These are phyloP conservation scores for Delia radicum DNA, from an alignment of 1,140 invertebrate species.

Conservation along the genomic window DNA sequence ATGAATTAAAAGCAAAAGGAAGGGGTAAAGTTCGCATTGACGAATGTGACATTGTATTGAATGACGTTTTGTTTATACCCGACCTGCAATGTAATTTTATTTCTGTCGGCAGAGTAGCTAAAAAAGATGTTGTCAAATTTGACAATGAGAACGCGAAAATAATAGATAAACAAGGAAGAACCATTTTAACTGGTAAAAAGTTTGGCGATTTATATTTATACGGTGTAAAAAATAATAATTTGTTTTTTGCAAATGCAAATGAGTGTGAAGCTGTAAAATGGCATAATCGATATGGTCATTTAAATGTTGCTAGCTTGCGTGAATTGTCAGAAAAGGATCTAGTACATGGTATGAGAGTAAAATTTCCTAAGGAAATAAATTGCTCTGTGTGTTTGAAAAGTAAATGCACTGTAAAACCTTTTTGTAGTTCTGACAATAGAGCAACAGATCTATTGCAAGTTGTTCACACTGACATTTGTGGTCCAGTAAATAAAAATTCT, in stretches of 20 bases:
- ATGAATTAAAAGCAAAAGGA: not conserved
- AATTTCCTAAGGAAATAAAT: not conserved
- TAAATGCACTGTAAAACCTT: not conserved
- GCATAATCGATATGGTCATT: slow-evolving; percentile 8
- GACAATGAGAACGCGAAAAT: not conserved
- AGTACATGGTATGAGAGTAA: not conserved
- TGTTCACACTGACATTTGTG: slow-evolving; percentile 50
- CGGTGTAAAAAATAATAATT: too few relatives aligned
- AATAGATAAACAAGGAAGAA: not conserved
- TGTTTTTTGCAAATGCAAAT: too few relatives aligned
- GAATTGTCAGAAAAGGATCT: not conserved
- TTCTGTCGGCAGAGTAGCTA: slow-evolving; percentile 10
- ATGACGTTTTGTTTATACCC: slow-evolving; percentile 11
- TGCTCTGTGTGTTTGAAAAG: slow-evolving; percentile 1
- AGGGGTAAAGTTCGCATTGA: slow-evolving; percentile 41
- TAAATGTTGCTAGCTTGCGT: not conserved
- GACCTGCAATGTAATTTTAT: slow-evolving; percentile 16
- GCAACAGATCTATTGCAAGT: not conserved
- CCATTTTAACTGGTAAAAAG: too few relatives aligned
- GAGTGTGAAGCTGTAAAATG: not conserved
- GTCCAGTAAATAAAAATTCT: slow-evolving; percentile 42
- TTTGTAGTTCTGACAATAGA: not conserved
- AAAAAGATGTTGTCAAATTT: not conserved
- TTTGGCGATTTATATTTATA: too few relatives aligned
- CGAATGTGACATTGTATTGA: not conserved